phyloP scores from a whole-genome alignment of 2,888 invertebrate genomes.

The Ochropleura plecta region DNA sequence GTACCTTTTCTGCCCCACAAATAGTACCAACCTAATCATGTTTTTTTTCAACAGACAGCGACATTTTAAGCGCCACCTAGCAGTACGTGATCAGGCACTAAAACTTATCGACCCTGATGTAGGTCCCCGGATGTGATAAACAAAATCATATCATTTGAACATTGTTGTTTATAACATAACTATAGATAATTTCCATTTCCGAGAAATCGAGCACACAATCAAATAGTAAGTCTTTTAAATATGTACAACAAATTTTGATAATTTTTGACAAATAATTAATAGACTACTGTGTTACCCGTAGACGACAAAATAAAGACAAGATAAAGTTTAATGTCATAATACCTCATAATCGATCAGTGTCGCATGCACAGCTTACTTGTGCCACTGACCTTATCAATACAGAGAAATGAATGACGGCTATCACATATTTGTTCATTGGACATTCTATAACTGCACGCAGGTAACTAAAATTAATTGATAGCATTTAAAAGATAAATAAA shows the following conservation, averaged over 20 bases:
- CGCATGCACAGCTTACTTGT: constrained; percentile 54
- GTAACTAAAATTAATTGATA: constrained; percentile 29
- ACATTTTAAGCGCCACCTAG: background rate
- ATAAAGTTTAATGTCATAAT: constrained; percentile 57
- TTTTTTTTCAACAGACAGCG: background rate
- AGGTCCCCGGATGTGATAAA: constrained; percentile 5
- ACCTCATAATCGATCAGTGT: constrained; percentile 58
- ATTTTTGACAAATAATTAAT: constrained; percentile 50
- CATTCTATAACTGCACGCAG: constrained; percentile 33
- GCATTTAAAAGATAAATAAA: background rate
- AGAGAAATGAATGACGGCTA: constrained; percentile 47
- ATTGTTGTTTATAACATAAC: constrained; percentile 30
- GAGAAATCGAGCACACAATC: constrained; percentile 48
- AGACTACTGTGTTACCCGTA: constrained; percentile 58
- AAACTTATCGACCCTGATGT: constrained; percentile 15
- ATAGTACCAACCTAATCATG: background rate
- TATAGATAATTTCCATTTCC: constrained; percentile 50
- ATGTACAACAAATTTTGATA: constrained; percentile 55
- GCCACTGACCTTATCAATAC: constrained; percentile 57
- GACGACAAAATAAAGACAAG: constrained; percentile 61
- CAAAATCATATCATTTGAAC: constrained; percentile 16
- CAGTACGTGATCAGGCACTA: background rate
- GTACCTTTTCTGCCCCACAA: background rate
- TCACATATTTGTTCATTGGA: constrained; percentile 34
- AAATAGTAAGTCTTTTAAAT: constrained; percentile 35